Base-by-base conservation (phyloP, 2,888 invertebrate species). In the Malacosoma neustria region DNA sequence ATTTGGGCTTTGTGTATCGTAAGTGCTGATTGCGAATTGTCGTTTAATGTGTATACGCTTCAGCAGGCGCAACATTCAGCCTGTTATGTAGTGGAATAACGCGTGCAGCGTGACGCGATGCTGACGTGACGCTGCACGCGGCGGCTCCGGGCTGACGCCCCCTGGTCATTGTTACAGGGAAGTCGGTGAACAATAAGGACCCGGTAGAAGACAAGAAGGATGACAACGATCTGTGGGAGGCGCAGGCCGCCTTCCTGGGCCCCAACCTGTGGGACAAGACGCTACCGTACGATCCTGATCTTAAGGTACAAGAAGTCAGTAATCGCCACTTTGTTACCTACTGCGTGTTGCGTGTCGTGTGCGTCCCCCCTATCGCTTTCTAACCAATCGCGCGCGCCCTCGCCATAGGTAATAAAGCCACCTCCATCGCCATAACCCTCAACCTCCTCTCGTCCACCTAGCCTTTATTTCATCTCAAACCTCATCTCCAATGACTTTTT, bases 201-300 rank as follows among this genome's bases (percentile, higher is more conserved):
- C 85, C 87, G 54, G 72, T 84, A 56, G 90, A 90, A 53, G 91
- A 91, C 74, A 90, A 89, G 69, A 94, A 93, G 79, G 93, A 94
- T 77, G 94, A 94, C 79, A 92, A 89, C 61, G 94, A 93, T 84
- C 89, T 95, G 53, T 95, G 95, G 94, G 96, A 96, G 88, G 95
- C 95, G 70, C 95, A 96, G 81, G 94, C 97, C 54, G 97, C 97
- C 74, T 97, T 97, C 88, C 91, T 98, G 62, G 97, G 97, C 48
- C 97, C 97, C 50, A 97, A 95, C 80, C 88, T 98, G 48, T 98
- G 97, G 97, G 97, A 97, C 87, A 96, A 96, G 87, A 94, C 96
- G 59, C 88, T 93, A 69, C 92, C 93, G 62, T 96, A 95, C 77
- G 95, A 96, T 87, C 93, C 95, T 76, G 96, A 97, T 90, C 94